Conservation (phyloP, 2,113 vertebrate genomes). For the Odontophorus gujanensis region DNA sequence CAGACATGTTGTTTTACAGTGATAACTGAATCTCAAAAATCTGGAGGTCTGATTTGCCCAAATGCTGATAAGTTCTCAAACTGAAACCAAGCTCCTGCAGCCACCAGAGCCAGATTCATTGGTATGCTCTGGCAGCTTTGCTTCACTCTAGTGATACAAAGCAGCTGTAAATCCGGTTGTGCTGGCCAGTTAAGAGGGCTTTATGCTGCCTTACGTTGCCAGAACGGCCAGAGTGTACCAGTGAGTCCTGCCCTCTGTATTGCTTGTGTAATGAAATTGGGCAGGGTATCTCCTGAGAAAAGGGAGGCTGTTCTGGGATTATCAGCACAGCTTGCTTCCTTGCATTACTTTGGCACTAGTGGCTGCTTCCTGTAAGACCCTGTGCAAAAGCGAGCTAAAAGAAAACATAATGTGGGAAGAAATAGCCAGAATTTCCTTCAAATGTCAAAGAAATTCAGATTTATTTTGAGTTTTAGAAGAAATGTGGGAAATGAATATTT, state of each 20-base stretch:
- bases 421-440: slow-evolving; percentile 69
- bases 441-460: slow-evolving; percentile 66
- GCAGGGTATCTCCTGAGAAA: background rate
- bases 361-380: slow-evolving; percentile 57
- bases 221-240: background rate
- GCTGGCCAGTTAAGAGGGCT: background rate
- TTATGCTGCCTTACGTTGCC: background rate
- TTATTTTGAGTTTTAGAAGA: slow-evolving; percentile 71
- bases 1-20: background rate
- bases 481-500: slow-evolving; percentile 64
- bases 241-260: background rate
- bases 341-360: slow-evolving; percentile 53
- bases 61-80: background rate
- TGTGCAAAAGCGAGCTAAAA: slow-evolving; percentile 58
- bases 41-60: slow-evolving; percentile 22
- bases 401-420: slow-evolving; percentile 68
- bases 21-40: slow-evolving; percentile 16
- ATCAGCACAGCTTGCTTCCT: slow-evolving; percentile 64
- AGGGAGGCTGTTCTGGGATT: slow-evolving; percentile 19
- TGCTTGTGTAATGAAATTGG: background rate
- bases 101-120: background rate
- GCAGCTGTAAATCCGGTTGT: background rate
- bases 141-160: slow-evolving; percentile 6
- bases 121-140: slow-evolving; percentile 43
- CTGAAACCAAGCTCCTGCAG: background rate